phyloP scores from a whole-genome alignment of 2,113 vertebrate genomes.

The Mionectes macconnelli region DNA sequence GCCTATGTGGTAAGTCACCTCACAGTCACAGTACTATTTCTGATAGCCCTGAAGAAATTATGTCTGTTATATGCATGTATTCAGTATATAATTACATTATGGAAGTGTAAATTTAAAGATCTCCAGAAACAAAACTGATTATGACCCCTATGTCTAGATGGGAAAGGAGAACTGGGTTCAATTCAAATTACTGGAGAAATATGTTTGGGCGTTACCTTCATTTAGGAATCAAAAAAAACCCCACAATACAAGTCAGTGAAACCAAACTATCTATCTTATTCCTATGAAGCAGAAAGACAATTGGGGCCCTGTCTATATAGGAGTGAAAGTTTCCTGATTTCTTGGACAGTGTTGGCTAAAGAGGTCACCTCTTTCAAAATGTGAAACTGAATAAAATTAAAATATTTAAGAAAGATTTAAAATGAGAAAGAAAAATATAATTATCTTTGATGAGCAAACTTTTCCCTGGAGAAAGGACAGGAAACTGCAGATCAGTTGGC shows the following conservation, averaged over 20 bases:
- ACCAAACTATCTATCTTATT: neutral
- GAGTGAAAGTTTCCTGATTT: neutral
- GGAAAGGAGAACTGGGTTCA: neutral
- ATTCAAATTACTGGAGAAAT: neutral
- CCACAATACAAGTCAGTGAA: neutral
- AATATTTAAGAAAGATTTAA: neutral
- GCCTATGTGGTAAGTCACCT: neutral
- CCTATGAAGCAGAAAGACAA: neutral
- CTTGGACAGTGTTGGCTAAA: neutral
- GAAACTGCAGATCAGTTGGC: neutral
- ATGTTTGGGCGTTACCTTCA: neutral
- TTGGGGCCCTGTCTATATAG: neutral
- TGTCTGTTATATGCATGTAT: neutral
- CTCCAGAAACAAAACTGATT: neutral
- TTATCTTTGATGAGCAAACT: neutral
- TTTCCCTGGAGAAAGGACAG: neutral
- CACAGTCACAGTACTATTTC: neutral
- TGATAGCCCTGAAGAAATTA: neutral
- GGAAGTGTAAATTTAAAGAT: neutral
- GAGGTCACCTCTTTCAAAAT: slow-evolving; percentile 2
- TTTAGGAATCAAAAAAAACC: neutral
- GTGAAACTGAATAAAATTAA: neutral
- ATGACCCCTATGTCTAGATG: neutral
- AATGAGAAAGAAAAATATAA: neutral
- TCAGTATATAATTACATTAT: neutral